Evolutionary conservation across 2,113 vertebrate genomes (phyloP), one percentile per base, ranked within the genome.

Genomic region (Noturus placidus): DNA sequence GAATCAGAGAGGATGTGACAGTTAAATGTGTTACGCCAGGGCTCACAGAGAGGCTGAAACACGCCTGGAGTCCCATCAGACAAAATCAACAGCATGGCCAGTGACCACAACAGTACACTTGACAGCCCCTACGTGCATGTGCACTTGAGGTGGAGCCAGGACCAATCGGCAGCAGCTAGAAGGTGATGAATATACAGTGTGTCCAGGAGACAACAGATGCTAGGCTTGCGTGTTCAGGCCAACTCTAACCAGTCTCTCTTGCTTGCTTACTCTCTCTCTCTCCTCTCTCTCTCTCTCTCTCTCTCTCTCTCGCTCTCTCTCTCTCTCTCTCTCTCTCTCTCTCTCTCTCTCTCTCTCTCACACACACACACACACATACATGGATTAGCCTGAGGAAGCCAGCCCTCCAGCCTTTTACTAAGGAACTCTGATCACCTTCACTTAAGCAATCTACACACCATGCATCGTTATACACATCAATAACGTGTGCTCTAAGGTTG

Each of bases 181-280:
- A 38, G 79, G 79, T 82, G 79, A 27, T 82, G 56, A 82, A 82
- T 82, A 82, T 82, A 82, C 79, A 82, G 79, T 38, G 79, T 82
- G 56, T 82, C 76, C 76, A 79, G 33, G 33, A 82, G 79, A 59
- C 78, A 81, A 81, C 78, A 81, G 78, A 82, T 82, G 79, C 79
- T 38, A 38, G 1, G 56, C 56, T 61, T 82, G 56, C 4, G 11
- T 61, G 30, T 61, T 82, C 56, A 14, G 33, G 78, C 78, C 78
- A 81, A 30, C 42, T 50, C 38, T 52, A 80, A 22, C 77, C 74
- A 77, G 74, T 77, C 76, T 20, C 52, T 69, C 65, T 69, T 42
- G 38, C 38, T 42, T 42, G 5, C 50, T 20, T n/a, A n/a, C 52
- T 77, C 76, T 20, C 52, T 77, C 76, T 20, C 52, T 77, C 76